Conservation (phyloP, 2,888 invertebrate species). For the Harpalus rufipes region DNA sequence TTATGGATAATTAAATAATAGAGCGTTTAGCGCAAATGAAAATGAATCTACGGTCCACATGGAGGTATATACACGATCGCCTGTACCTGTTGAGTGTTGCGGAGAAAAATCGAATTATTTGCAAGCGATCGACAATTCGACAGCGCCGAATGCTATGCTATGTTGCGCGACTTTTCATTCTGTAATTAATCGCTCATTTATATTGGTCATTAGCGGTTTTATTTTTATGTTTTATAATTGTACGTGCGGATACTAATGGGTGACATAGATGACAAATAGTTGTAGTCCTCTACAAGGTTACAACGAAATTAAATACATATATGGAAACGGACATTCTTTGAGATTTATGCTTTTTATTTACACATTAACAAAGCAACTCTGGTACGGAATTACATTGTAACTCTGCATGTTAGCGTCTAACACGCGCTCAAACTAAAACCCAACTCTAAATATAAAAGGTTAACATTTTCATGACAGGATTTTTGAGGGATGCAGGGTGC, state of each 20-base stretch:
- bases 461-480: no score
- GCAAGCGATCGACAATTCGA: background rate
- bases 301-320: no score
- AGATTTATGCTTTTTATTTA: no score
- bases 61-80: background rate
- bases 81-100: conserved; percentile 28
- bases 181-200: conserved; percentile 32
- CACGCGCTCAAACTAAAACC: no score
- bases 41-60: conserved; percentile 13
- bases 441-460: no score
- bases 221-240: conserved; percentile 37
- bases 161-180: conserved; percentile 1
- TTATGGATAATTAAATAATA: conserved; percentile 44
- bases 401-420: no score
- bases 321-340: no score
- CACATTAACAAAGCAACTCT: no score
- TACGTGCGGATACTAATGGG: background rate
- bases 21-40: conserved; percentile 33
- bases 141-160: background rate
- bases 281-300: no score
- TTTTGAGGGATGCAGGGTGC: no score
- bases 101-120: conserved; percentile 43
- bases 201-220: conserved; percentile 18
- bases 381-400: no score
- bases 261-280: no score